Conservation (phyloP, 2,888 invertebrate species). For the Dynastes maya region DNA sequence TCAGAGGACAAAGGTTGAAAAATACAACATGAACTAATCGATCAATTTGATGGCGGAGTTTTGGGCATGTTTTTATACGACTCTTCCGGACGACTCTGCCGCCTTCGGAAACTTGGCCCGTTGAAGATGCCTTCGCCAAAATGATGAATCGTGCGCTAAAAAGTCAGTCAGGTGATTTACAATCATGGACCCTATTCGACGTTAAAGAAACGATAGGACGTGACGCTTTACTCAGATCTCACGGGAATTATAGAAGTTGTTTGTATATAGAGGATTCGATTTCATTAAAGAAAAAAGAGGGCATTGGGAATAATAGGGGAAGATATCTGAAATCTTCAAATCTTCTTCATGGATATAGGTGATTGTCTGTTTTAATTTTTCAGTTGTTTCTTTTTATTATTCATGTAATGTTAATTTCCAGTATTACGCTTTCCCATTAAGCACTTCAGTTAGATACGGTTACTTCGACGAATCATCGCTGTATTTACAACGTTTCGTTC, state of each 20-base stretch:
- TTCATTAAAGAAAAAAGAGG: not conserved
- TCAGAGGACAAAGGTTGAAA: not conserved
- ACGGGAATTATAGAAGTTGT: not conserved
- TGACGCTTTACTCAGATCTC: not conserved
- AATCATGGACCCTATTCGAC: conserved; percentile 12
- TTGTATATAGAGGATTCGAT: not conserved
- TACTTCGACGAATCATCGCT: no score
- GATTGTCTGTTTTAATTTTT: no score
- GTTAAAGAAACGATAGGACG: not conserved
- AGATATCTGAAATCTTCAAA: no score
- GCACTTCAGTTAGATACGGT: no score
- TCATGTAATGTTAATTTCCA: no score
- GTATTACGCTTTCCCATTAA: no score
- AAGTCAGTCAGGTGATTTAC: conserved; percentile 38
- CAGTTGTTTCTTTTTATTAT: no score
- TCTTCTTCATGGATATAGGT: no score
- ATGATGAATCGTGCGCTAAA: conserved; percentile 31
- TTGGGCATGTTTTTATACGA: conserved; percentile 3
- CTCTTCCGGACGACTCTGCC: not conserved
- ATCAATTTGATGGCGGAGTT: conserved; percentile 12
- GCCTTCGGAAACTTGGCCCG: conserved; percentile 11
- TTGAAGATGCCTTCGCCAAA: conserved; percentile 31
- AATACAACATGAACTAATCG: conserved; percentile 27
- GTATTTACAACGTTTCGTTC: not conserved
- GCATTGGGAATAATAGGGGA: not conserved